These are phyloP conservation scores for Sylvia borin DNA, from an alignment of 2,797 vertebrate genomes.

Conservation along the genomic window DNA sequence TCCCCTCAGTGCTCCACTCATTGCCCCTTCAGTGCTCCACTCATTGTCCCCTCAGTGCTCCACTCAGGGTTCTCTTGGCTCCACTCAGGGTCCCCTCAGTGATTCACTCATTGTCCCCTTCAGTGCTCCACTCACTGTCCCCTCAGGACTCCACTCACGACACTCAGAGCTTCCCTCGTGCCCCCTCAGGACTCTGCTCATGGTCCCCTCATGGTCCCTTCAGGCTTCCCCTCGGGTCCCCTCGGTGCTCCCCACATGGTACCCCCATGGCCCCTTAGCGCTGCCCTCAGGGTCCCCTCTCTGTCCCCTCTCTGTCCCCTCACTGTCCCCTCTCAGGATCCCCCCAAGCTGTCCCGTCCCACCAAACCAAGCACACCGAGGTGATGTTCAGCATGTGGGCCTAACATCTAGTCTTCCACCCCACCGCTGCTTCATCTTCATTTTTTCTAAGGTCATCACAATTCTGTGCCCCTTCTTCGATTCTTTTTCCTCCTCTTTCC, in stretches of 20 bases:
- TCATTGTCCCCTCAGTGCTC: neutral
- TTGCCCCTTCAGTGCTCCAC: accelerated
- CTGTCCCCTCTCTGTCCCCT: no score
- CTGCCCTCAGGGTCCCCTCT: no score
- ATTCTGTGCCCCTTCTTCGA: accelerated
- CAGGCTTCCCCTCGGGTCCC: no score
- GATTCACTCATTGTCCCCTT: neutral
- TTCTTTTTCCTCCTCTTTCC: neutral
- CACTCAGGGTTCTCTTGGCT: accelerated
- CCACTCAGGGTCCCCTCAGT: neutral
- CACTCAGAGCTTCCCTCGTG: no score
- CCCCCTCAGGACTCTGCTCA: neutral
- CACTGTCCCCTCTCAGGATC: neutral
- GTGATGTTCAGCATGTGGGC: neutral
- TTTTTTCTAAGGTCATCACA: neutral
- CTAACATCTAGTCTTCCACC: neutral
- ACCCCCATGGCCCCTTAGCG: neutral
- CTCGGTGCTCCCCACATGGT: neutral
- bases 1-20: neutral
- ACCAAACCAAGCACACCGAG: accelerated
- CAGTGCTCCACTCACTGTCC: neutral
- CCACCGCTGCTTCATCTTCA: accelerated
- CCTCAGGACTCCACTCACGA: no score
- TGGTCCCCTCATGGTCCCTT: no score
- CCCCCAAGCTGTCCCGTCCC: neutral